Percentiles rank a stretch among this genome's conserved stretches.
Conservation (phyloP, 1,140 invertebrate species). For the Drosophila watanabei region DNA sequence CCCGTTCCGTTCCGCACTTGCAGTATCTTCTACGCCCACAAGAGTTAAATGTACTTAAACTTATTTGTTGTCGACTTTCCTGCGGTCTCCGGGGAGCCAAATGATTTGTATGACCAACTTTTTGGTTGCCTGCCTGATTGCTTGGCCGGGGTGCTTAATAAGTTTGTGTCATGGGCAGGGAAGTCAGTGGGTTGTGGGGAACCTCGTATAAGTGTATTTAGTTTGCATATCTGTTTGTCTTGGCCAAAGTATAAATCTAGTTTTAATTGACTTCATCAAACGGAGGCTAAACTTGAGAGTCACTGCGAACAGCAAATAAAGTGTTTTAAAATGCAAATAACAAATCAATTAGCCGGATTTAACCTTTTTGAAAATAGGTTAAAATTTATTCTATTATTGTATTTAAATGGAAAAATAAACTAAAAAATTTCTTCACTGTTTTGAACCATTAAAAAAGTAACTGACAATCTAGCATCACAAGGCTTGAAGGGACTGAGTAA, state of each 20-base stretch:
- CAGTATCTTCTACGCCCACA: constrained; percentile 36
- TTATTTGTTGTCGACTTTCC: constrained; percentile 66
- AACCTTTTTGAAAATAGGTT: too few relatives aligned
- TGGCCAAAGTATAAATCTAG: constrained; percentile 53
- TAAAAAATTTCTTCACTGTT: background rate
- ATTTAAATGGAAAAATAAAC: background rate
- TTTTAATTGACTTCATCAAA: constrained; percentile 68
- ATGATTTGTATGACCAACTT: constrained; percentile 71
- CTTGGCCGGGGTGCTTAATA: constrained; percentile 56
- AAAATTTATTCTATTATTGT: too few relatives aligned
- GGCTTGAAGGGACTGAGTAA: background rate
- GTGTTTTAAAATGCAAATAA: constrained; percentile 11
- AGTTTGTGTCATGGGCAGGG: constrained; percentile 29
- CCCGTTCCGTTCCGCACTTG: background rate
- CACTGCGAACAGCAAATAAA: constrained; percentile 3
- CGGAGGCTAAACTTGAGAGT: constrained; percentile 21
- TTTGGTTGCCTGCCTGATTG: constrained; percentile 51
- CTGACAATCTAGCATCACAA: background rate
- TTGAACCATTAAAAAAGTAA: background rate
- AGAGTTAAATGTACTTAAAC: constrained; percentile 71
- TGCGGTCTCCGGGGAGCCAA: constrained; percentile 42
- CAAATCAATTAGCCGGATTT: background rate
- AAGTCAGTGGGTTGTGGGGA: constrained; percentile 18
- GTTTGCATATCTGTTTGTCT: constrained; percentile 53
- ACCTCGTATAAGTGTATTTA: constrained; percentile 38